A percentile compares a stretch with the other conserved stretches of the same genome.
phyloP scores from a whole-genome alignment of 2,888 invertebrate genomes.

The Agrochola lychnidis region DNA sequence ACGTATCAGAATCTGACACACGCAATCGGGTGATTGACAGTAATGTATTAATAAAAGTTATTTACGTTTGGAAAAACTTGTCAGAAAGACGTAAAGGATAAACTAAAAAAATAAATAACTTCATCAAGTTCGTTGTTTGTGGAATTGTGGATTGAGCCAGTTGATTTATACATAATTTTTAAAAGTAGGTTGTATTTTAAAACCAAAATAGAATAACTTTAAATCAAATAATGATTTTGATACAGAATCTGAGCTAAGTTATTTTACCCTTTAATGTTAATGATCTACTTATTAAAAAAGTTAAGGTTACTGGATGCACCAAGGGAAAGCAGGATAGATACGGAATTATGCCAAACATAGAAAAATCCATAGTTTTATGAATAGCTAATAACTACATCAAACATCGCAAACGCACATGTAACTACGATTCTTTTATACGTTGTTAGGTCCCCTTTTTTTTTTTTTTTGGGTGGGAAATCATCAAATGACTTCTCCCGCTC shows the following conservation, averaged over 20 bases:
- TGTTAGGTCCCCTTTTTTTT: too few relatives aligned
- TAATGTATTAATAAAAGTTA: conserved; percentile 50
- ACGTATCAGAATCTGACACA: conserved; percentile 37
- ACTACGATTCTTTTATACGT: too few relatives aligned
- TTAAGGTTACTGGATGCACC: not conserved
- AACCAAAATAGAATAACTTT: not conserved
- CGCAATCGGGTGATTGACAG: conserved; percentile 47
- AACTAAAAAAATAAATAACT: conserved; percentile 41
- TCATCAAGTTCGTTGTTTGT: conserved; percentile 19
- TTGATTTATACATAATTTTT: conserved; percentile 14
- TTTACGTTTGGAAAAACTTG: conserved; percentile 38
- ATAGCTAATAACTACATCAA: too few relatives aligned
- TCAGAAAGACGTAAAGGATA: conserved; percentile 22
- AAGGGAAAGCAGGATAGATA: not conserved
- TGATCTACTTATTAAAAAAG: not conserved
- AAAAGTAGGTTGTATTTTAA: not conserved
- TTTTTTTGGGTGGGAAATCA: too few relatives aligned
- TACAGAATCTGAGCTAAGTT: not conserved
- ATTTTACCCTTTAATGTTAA: not conserved
- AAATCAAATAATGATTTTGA: not conserved
- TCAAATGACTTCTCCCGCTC: too few relatives aligned
- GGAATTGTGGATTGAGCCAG: not conserved
- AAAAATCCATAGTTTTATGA: not conserved
- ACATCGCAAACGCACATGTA: too few relatives aligned
- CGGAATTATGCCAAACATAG: not conserved